Evolutionary conservation across 2,797 vertebrate genomes (phyloP).

Genomic region (Urosaurus nigricauda): DNA sequence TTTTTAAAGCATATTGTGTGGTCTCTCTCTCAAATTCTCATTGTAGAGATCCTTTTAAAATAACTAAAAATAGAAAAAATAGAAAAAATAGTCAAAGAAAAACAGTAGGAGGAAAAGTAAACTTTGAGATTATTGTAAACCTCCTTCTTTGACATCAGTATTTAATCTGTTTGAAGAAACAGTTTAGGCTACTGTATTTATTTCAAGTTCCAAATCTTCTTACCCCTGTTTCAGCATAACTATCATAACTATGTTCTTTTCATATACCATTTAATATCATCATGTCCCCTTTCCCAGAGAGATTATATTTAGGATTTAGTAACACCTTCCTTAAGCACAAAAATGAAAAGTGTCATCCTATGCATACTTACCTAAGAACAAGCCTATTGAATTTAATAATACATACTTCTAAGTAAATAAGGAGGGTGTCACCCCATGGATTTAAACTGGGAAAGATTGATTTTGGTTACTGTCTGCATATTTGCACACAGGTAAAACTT

Average conservation of each 20-base stretch:
- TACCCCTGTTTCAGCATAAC: background rate
- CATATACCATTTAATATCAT: background rate
- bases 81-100: slow-evolving; percentile 38
- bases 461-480: background rate
- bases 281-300: too few relatives aligned
- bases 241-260: background rate
- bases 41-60: background rate
- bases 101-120: slow-evolving; percentile 40
- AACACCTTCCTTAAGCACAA: background rate
- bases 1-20: background rate
- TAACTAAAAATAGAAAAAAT: too few relatives aligned
- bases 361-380: too few relatives aligned
- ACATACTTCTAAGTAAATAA: too few relatives aligned
- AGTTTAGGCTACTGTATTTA: background rate
- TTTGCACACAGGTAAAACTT: background rate
- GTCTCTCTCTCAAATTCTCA: background rate
- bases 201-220: slow-evolving; percentile 3
- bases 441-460: background rate
- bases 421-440: background rate
- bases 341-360: too few relatives aligned
- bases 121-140: too few relatives aligned
- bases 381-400: too few relatives aligned
- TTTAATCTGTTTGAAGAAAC: slow-evolving; percentile 11
- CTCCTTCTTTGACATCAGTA: too few relatives aligned
- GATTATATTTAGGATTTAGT: background rate